These are phyloP conservation scores for Rhinoraja longicauda DNA, from an alignment of 2,797 vertebrate species.

Conservation along the genomic window DNA sequence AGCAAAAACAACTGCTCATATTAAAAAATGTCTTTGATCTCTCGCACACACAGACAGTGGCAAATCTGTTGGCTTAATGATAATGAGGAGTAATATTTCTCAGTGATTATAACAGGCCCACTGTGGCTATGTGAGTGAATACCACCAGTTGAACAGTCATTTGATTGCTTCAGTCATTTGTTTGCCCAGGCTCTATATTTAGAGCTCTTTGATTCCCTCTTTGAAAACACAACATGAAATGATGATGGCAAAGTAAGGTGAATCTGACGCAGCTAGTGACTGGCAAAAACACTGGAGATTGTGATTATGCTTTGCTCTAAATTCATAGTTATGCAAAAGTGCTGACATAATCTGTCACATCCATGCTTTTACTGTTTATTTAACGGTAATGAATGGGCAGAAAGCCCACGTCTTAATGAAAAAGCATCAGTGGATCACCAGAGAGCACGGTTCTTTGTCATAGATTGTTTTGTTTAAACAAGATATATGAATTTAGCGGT, in stretches of 20 bases:
- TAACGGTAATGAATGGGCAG: constrained; percentile 28
- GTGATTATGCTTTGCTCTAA: not conserved
- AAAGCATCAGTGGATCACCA: not conserved
- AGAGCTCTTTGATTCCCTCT: not conserved
- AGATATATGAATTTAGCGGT: not conserved
- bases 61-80: not conserved
- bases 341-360: constrained; percentile 36
- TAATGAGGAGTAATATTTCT: not conserved
- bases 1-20: not conserved
- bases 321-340: constrained; percentile 31
- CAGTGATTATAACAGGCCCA: not conserved
- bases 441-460: not conserved
- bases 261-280: not conserved
- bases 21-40: not conserved
- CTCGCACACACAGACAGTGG: not conserved
- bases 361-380: constrained; percentile 25
- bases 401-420: constrained; percentile 22
- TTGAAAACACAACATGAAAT: not conserved
- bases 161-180: not conserved
- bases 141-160: not conserved
- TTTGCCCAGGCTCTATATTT: constrained; percentile 12
- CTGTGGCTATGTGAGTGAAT: not conserved
- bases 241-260: not conserved
- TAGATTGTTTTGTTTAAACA: not conserved
- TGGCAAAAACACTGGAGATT: not conserved